A percentile compares a stretch with the other conserved stretches of the same genome.
Evolutionary conservation across 2,797 vertebrate genomes (phyloP).

Genomic region (Synaphobranchus kaupii): DNA sequence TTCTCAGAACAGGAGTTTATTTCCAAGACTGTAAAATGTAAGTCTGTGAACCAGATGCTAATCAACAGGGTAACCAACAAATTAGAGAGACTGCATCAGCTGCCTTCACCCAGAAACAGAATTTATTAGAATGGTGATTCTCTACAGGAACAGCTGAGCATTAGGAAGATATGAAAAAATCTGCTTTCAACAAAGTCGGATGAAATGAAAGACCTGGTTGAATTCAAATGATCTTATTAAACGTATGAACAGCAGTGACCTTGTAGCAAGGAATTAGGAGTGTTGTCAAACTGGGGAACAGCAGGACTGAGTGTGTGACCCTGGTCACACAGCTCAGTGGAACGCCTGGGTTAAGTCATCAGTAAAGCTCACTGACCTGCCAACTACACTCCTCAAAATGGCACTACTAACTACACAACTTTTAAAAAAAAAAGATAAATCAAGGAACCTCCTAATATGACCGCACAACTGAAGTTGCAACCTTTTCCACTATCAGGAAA

Average conservation of each 20-base stretch:
- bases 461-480: neutral
- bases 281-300: neutral
- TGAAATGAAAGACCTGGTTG: neutral
- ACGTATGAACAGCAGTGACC: neutral
- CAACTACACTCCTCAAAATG: neutral
- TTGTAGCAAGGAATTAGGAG: neutral
- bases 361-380: neutral
- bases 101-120: neutral
- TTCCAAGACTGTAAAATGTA: neutral
- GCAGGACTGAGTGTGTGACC: neutral
- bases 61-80: neutral
- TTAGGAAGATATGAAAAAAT: neutral
- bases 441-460: neutral
- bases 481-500: neutral
- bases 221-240: neutral
- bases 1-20: neutral
- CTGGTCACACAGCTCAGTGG: neutral
- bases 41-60: neutral
- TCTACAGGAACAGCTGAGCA: neutral
- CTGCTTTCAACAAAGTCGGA: neutral
- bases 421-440: neutral
- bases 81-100: neutral
- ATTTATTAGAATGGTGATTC: neutral
- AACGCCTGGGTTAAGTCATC: neutral
- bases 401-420: neutral